These are phyloP conservation scores for Plumapathes pennacea DNA, from an alignment of 92 coral and sea anemone species.

Conservation along the genomic window DNA sequence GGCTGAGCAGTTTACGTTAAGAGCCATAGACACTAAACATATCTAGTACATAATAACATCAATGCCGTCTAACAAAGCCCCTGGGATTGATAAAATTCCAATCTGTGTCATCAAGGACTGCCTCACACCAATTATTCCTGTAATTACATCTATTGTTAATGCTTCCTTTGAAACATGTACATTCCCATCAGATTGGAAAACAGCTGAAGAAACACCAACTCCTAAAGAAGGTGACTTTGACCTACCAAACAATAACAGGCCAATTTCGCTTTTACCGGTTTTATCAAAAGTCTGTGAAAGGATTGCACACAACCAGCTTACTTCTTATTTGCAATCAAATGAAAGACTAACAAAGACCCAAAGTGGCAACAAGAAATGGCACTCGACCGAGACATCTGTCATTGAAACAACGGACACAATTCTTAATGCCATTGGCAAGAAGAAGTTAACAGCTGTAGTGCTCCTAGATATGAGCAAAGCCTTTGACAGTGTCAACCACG, in stretches of 20 bases:
- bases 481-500: slow-evolving; percentile 3
- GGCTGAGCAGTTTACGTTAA: slow-evolving; percentile 25
- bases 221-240: slow-evolving; percentile 13
- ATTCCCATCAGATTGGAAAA: slow-evolving; percentile 28
- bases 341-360: slow-evolving; percentile 1
- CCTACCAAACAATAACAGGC: slow-evolving; percentile 4
- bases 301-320: slow-evolving; percentile 4
- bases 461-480: background rate
- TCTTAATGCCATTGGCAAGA: slow-evolving; percentile 1
- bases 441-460: background rate
- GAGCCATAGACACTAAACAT: background rate
- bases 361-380: slow-evolving; percentile 7
- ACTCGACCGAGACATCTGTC: slow-evolving; percentile 1
- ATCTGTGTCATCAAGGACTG: slow-evolving; percentile 40
- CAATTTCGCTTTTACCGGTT: background rate
- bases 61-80: slow-evolving; percentile 24
- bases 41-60: slow-evolving; percentile 8
- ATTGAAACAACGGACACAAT: slow-evolving; percentile 7
- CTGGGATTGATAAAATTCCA: slow-evolving; percentile 29
- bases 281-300: slow-evolving; percentile 13
- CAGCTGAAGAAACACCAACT: slow-evolving; percentile 11
- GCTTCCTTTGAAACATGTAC: slow-evolving; percentile 2
- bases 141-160: slow-evolving; percentile 32
- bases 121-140: slow-evolving; percentile 6
- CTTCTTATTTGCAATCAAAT: background rate